A percentile compares a stretch with the other conserved stretches of the same genome.
These are phyloP conservation scores for Oryzias melastigma DNA, from an alignment of 2,113 vertebrate genomes.

Conservation along the genomic window DNA sequence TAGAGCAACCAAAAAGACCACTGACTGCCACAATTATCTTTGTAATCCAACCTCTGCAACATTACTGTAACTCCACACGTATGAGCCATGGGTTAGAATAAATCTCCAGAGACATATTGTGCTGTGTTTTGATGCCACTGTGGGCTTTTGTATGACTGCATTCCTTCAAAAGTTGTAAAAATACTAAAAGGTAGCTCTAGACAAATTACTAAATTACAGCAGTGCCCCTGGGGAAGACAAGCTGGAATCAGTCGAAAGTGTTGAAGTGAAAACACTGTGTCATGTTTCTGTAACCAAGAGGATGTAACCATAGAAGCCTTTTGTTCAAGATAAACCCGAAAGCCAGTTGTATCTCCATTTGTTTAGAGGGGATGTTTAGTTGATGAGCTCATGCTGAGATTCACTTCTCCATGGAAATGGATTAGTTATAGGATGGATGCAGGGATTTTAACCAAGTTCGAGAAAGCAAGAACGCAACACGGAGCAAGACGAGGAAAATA, in stretches of 20 bases:
- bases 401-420: conserved; percentile 40
- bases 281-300: conserved; percentile 75
- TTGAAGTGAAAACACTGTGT: conserved; percentile 72
- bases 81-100: conserved; percentile 51
- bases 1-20: conserved; percentile 53
- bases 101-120: conserved; percentile 56
- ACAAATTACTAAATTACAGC: conserved; percentile 71
- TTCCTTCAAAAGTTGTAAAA: conserved; percentile 73
- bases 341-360: conserved; percentile 52
- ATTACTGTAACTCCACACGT: conserved; percentile 60
- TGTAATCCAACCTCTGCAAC: conserved; percentile 59
- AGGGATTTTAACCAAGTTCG: conserved; percentile 19
- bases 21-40: conserved; percentile 58
- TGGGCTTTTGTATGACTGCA: conserved; percentile 63
- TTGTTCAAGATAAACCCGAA: conserved; percentile 60
- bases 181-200: conserved; percentile 60
- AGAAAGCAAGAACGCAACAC: conserved; percentile 14
- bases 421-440: conserved; percentile 21
- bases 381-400: conserved; percentile 60
- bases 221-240: conserved; percentile 48
- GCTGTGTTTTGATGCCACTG: conserved; percentile 55
- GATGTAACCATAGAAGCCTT: conserved; percentile 67
- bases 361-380: conserved; percentile 55
- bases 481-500: conserved; percentile 15
- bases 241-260: conserved; percentile 66